These are phyloP conservation scores for Crypturellus tataupa DNA, from an alignment of 2,797 vertebrate genomes.

Conservation along the genomic window DNA sequence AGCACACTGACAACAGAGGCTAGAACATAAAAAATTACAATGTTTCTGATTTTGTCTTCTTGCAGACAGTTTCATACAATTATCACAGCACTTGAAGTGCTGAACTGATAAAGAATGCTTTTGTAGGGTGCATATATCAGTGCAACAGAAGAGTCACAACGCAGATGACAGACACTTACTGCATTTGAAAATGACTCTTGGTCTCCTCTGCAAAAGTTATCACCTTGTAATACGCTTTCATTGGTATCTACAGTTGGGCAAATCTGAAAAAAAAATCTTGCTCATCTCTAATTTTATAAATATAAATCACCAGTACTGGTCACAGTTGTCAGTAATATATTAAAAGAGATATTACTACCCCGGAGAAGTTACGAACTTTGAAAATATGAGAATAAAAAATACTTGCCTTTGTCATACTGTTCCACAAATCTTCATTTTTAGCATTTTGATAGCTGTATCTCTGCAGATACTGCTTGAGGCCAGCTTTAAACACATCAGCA, in stretches of 20 bases:
- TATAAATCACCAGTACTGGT: background rate
- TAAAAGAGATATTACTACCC: background rate
- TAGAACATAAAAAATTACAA: background rate
- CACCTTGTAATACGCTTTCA: slow-evolving; percentile 64
- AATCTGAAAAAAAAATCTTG: slow-evolving; percentile 76
- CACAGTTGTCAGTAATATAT: background rate
- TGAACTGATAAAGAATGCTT: background rate
- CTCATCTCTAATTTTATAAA: background rate
- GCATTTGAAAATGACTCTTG: slow-evolving; percentile 68
- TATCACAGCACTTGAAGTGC: background rate
- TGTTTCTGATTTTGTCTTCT: background rate
- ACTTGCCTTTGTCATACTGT: slow-evolving; percentile 89
- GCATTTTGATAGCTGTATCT: slow-evolving; percentile 92
- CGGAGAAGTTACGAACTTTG: background rate
- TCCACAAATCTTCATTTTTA: slow-evolving; percentile 90
- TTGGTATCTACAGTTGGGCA: slow-evolving; percentile 80
- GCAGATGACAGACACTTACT: slow-evolving; percentile 67
- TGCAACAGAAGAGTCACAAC: rapidly evolving
- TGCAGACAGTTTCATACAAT: background rate
- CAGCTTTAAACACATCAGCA: slow-evolving; percentile 87
- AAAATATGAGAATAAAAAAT: background rate
- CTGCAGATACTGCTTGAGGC: slow-evolving; percentile 88
- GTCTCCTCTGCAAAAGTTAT: slow-evolving; percentile 81
- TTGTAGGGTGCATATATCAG: rapidly evolving
- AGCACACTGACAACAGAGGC: background rate